A percentile compares a stretch with the other conserved stretches of the same genome.
Evolutionary conservation across 2,113 vertebrate species (phyloP).

Genomic region (Lichenostomus cassidix): DNA sequence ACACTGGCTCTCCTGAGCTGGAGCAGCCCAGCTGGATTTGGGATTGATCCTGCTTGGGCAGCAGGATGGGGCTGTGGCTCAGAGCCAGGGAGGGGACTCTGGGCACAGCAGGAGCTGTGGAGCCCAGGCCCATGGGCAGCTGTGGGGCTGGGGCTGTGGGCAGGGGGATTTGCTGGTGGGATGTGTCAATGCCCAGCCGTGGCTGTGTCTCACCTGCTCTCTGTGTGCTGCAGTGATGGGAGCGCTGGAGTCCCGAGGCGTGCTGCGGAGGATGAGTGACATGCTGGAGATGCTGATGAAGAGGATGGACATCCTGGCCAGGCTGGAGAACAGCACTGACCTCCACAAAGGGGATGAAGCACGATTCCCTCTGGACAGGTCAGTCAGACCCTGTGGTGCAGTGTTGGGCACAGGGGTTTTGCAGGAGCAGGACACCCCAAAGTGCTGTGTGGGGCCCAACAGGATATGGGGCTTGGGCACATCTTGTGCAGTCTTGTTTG

Average conservation of each 20-base stretch:
- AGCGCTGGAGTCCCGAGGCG: slow-evolving; percentile 86
- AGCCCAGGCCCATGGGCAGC: fast-evolving
- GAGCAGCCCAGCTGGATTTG: not conserved
- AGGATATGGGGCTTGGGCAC: fast-evolving
- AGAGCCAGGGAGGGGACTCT: not conserved
- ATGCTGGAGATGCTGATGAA: slow-evolving; percentile 94
- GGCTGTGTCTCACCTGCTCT: not conserved
- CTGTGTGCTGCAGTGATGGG: slow-evolving; percentile 79
- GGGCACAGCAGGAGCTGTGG: not conserved
- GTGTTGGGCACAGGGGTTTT: fast-evolving
- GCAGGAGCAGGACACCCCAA: fast-evolving
- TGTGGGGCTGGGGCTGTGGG: not conserved
- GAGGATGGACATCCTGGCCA: slow-evolving; percentile 88
- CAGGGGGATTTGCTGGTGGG: fast-evolving
- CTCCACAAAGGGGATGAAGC: slow-evolving; percentile 79
- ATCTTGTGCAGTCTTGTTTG: not conserved
- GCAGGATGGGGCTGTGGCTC: not conserved
- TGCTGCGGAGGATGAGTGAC: slow-evolving; percentile 92
- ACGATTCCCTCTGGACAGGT: slow-evolving; percentile 86
- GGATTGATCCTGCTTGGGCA: not conserved
- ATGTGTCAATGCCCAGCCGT: fast-evolving
- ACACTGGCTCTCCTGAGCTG: fast-evolving
- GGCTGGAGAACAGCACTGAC: slow-evolving; percentile 86
- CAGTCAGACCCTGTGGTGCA: not conserved
- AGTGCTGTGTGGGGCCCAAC: not conserved